Percentiles rank a stretch among this genome's conserved stretches.
Conservation (phyloP, 2,797 vertebrate genomes). For the Ceryle rudis region DNA sequence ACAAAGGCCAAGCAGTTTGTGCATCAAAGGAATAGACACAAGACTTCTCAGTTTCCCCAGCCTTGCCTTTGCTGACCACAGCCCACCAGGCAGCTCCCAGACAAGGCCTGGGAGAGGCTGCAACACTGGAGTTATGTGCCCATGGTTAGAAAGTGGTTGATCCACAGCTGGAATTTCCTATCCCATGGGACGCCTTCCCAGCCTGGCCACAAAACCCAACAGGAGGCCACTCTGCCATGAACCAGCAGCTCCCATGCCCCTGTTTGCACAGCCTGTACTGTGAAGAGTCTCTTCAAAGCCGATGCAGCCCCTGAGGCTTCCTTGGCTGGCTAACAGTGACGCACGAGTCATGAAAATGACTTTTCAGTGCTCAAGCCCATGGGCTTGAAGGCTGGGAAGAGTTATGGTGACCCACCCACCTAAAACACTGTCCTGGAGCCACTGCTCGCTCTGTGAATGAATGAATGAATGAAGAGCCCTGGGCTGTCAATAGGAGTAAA, state of each 20-base stretch:
- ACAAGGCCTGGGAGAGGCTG: rapidly evolving
- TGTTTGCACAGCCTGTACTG: not conserved
- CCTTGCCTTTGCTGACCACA: not conserved
- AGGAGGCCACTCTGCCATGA: not conserved
- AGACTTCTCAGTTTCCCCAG: not conserved
- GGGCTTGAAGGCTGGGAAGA: not conserved
- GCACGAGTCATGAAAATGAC: not conserved
- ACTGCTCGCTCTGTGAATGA: not conserved
- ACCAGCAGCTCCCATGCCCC: not conserved
- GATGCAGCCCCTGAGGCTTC: not conserved
- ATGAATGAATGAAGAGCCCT: not conserved
- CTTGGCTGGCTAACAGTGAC: not conserved
- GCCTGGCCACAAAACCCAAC: not conserved
- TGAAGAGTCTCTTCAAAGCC: not conserved
- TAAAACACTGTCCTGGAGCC: not conserved
- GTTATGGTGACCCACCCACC: not conserved
- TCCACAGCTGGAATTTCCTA: not conserved
- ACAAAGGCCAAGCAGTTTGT: not conserved
- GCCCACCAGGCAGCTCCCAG: not conserved
- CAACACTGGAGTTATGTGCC: not conserved
- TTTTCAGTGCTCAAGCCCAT: not conserved
- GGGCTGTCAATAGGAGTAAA: not conserved
- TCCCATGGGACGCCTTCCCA: not conserved
- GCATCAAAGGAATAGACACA: not conserved
- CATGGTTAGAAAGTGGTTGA: not conserved